A percentile compares a stretch with the other conserved stretches of the same genome.
Conservation (phyloP, 1,140 invertebrate species). For the Drosophila aff. region DNA sequence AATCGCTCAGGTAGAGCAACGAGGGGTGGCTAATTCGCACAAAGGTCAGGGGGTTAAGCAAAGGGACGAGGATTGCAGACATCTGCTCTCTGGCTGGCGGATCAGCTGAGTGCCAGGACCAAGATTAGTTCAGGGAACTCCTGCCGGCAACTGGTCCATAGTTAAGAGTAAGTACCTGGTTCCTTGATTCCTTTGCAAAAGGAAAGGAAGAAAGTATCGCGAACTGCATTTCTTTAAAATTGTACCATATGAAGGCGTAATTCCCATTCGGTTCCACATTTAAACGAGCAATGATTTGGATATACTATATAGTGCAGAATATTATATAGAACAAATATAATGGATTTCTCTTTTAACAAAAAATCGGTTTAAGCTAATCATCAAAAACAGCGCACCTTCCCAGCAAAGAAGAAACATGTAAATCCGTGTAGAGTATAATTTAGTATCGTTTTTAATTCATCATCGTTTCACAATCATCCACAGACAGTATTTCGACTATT, state of each 20-base stretch:
- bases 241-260: no score
- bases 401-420: not conserved
- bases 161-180: slow-evolving; percentile 1
- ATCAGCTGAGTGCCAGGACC: slow-evolving; percentile 56
- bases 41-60: slow-evolving; percentile 28
- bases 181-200: not conserved
- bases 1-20: slow-evolving; percentile 50
- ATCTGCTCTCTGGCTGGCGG: slow-evolving; percentile 33
- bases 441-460: slow-evolving; percentile 81
- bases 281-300: not conserved
- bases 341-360: not conserved
- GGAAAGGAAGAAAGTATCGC: not conserved
- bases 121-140: slow-evolving; percentile 20
- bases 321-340: not conserved
- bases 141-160: not conserved
- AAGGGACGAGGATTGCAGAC: slow-evolving; percentile 15
- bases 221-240: no score
- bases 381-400: not conserved
- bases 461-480: slow-evolving; percentile 81
- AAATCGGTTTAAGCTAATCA: not conserved
- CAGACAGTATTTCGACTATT: slow-evolving; percentile 74
- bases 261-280: not conserved
- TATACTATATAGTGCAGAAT: not conserved
- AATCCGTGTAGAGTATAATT: slow-evolving; percentile 60
- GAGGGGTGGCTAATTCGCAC: slow-evolving; percentile 37